Base-by-base conservation (phyloP, 2,888 invertebrate genomes). In the Sympetrum striolatum region DNA sequence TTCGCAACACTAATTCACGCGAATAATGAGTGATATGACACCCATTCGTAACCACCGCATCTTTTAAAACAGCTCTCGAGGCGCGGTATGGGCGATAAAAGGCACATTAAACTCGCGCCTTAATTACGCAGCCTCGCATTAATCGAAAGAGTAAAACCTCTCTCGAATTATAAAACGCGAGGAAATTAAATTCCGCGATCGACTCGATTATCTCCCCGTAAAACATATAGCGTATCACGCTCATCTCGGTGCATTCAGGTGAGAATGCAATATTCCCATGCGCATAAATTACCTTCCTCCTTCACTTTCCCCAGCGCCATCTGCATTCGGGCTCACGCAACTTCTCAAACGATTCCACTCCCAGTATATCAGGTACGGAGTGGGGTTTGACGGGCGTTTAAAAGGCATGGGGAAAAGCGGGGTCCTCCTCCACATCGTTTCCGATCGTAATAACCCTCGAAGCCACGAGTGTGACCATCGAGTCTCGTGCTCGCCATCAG, bases 401-500 rank as follows among this genome's bases (percentile, higher is more conserved):
- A 86, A 86, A 86, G 86, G 80, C 35, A 79, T 22, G 79, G 58
- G 48, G 58, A 25, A 35, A 18, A 39, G 15, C 80, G 31, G n/a
- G 18, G 22, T 64, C 60, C 86, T 86, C 86, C 86, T n/a, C 60
- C 60, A 15, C 86, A 37, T 37, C 60, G 48, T 64, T 64, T 86
- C 86, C 82, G 35, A 58, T 58, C 37, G 6, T 86, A 86, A 86
- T 86, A 86, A 86, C 86, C 86, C 60, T 86, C 60, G 60, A 86
- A 39, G 64, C 86, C 86, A 86, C 86, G 86, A 86, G 86, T 60
- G 86, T 86, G 86, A 86, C 86, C 86, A 86, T 86, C 60, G 37
- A 60, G 58, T 60, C 58, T 60, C 86, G 37, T 37, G 18, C 86
- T 60, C 37, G 58, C 86, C 86, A 25, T 64, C 86, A 64, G 58